phyloP scores from a whole-genome alignment of 2,113 vertebrate genomes.

The Protobothrops flavoviridis region DNA sequence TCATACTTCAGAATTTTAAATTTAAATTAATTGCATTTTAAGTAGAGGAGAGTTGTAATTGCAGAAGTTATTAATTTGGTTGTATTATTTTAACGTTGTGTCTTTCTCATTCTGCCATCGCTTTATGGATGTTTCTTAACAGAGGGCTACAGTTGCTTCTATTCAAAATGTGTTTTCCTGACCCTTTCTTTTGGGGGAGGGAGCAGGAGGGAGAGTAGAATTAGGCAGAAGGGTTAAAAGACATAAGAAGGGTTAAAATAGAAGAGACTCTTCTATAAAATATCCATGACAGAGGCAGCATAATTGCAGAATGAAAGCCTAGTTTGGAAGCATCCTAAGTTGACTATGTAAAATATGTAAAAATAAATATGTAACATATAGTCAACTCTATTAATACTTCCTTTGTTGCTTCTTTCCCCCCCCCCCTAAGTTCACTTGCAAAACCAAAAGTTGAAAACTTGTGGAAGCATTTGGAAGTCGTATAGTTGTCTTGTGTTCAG shows the following conservation, averaged over 20 bases:
- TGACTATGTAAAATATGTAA: neutral
- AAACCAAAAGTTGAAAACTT: neutral
- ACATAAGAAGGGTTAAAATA: neutral
- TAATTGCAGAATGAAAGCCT: neutral
- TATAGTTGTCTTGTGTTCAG: no score
- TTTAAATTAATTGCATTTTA: neutral
- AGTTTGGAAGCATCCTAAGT: neutral
- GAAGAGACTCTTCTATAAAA: neutral
- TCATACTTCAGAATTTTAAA: neutral
- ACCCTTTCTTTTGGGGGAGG: neutral
- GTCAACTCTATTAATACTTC: neutral
- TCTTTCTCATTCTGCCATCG: neutral
- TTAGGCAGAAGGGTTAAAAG: neutral
- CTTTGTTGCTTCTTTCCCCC: neutral
- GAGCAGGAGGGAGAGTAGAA: neutral
- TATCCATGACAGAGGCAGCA: neutral
- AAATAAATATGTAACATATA: neutral
- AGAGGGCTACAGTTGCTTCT: neutral
- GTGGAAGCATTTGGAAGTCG: neutral
- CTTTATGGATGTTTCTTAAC: neutral
- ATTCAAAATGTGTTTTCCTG: neutral
- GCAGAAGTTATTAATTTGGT: neutral
- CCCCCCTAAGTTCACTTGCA: neutral
- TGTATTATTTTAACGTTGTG: neutral
- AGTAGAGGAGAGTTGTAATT: neutral